These are phyloP conservation scores for Diprion similis DNA, from an alignment of 1,140 invertebrate genomes.

Conservation along the genomic window DNA sequence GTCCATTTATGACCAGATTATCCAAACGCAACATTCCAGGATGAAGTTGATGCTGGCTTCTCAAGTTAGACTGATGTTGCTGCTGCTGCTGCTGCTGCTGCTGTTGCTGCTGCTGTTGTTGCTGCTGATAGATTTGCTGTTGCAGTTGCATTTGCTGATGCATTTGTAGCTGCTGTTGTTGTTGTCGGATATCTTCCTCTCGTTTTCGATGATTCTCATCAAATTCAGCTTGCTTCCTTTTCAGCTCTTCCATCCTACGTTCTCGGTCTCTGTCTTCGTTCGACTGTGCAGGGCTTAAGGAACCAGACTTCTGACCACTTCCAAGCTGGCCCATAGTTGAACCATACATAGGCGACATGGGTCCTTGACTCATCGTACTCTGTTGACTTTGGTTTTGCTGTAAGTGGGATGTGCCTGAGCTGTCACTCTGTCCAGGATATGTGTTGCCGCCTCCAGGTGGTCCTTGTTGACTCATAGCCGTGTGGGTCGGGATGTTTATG, in stretches of 20 bases:
- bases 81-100: conserved; percentile 36
- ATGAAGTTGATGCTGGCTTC: conserved; percentile 46
- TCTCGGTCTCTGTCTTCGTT: conserved; percentile 62
- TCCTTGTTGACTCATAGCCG: conserved; percentile 40
- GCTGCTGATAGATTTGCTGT: conserved; percentile 45
- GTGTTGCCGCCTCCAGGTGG: conserved; percentile 30
- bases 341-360: conserved; percentile 2
- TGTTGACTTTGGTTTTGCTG: conserved; percentile 37
- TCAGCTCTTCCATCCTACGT: conserved; percentile 63
- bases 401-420: conserved; percentile 8
- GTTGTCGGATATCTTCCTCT: conserved; percentile 59
- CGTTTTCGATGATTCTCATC: conserved; percentile 58
- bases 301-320: conserved; percentile 39
- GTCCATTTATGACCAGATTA: conserved; percentile 64
- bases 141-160: conserved; percentile 46
- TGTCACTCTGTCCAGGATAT: conserved; percentile 37
- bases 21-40: conserved; percentile 62
- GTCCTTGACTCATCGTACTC: conserved; percentile 32
- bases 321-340: conserved; percentile 17
- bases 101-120: conserved; percentile 46
- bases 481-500: conserved; percentile 43
- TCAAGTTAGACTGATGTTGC: conserved; percentile 33
- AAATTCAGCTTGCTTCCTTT: conserved; percentile 60
- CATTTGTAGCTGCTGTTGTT: conserved; percentile 46
- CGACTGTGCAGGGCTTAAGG: conserved; percentile 27